Evolutionary conservation across 1,140 invertebrate genomes (phyloP), one percentile per base, ranked within the genome.

Genomic region (Bombus haemorrhoidalis): DNA sequence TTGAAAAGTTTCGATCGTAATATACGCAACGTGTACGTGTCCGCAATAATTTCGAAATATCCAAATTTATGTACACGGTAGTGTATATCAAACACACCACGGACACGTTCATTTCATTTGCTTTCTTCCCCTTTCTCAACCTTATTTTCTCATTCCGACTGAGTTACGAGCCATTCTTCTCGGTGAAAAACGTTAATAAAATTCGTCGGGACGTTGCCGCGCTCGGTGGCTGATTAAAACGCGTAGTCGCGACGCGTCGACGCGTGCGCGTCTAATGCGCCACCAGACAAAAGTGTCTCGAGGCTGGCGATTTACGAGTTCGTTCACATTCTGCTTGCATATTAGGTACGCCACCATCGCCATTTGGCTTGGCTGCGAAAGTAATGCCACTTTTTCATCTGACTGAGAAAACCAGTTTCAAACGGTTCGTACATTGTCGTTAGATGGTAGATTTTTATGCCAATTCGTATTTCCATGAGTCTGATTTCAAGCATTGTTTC

Each of bases 241-340:
- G 73, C 74, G 81, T 66, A 43, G 62, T 9, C 62, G 59, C 39
- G n/a, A 39, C 59, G 59, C 59, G n/a, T 32, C 59, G 73, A 57
- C 57, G 83, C 57, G 79, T 76, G 37, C 81, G 71, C 81, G 37
- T 64, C 71, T 75, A 82, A 66, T n/a, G 72, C 43, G 15, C 39
- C 25, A 66, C n/a, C 82, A 57, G 82, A 77, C 75, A 84, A 78
- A 84, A 84, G 74, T 78, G 82, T 83, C 82, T 32, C 74, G 74
- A 69, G 37, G 75, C 74, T 53, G 43, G 77, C 73, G 87, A 89
- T 89, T 84, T 87, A 80, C 85, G 85, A 89, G 85, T 89, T 81
- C 87, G 81, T 89, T 89, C 87, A 86, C 88, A 89, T 87, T 84
- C 88, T 32, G 53, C 75, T 78, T 79, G 77, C 83, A 71, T 64